Base-by-base conservation (phyloP, 2,113 vertebrate species). In the Microcebus ravelobensis region DNA sequence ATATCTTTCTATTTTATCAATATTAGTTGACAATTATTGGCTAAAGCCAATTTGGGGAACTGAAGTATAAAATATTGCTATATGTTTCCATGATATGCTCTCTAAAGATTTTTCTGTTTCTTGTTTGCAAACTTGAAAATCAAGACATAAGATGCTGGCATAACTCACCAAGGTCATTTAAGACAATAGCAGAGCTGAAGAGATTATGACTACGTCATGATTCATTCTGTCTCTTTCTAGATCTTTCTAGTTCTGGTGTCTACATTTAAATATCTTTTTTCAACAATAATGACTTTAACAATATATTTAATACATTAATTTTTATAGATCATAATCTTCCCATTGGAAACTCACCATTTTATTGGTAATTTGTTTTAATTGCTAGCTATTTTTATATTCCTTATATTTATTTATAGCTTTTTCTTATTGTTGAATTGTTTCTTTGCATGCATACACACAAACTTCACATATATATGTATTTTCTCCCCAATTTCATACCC, bases 261-360 rank as follows among this genome's bases (percentile, higher is more conserved):
- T 23, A 70, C 31, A 25, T 93, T 92, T 93, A 92, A 94, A 59
- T 39, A 52, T 34, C 67, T 82, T 97, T 97, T 80, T 92, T n/a
- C 39, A 88, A 12, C 73, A 76, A 68, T 86, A 95, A 87, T 96
- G 74, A 91, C 97, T 97, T 93, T 85, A 94, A 82, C 87, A 95
- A 61, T 95, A 81, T 42, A 91, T 96, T 95, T 98, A 5, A 0
- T 96, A 67, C 27, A 89, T 34, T 95, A 95, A 91, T 59, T 94
- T 94, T 95, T 96, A 90, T 95, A 98, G 83, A 92, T 63, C 95
- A 96, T 92, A 95, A 52, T 98, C 94, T 98, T 98, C 65, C 97
- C 87, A n/a, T 74, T 90, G 80, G 65, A 96, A 76, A 94, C 87
- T 90, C 87, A 89, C 34, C 79, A 48, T 92, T 98, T 97, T 89